These are phyloP conservation scores for Tenthredo livida DNA, from an alignment of 2,888 invertebrate genomes.

Conservation along the genomic window DNA sequence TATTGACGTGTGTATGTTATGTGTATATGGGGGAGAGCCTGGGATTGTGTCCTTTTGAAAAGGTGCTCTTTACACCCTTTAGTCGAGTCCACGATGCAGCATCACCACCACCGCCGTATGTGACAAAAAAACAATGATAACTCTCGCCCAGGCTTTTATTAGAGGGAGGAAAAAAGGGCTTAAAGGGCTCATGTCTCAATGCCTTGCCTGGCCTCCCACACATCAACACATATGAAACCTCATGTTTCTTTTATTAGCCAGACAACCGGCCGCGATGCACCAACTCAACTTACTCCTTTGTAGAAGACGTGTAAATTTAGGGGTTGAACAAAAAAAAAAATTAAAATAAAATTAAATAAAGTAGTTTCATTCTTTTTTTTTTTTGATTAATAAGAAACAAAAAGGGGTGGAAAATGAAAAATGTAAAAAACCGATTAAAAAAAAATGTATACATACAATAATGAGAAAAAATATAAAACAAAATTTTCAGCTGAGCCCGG, in stretches of 20 bases:
- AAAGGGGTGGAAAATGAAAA: not conserved
- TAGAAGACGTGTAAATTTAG: not conserved
- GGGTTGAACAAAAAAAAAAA: not conserved
- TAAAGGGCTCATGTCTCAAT: constrained; percentile 31
- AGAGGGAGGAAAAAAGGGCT: constrained; percentile 2
- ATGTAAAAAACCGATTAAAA: not conserved
- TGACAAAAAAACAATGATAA: constrained; percentile 29
- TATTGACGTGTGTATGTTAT: constrained; percentile 67
- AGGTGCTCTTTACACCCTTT: constrained; percentile 23
- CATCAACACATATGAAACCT: not conserved
- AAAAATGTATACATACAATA: not conserved
- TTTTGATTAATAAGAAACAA: not conserved
- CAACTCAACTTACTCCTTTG: not conserved
- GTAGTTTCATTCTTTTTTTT: not conserved
- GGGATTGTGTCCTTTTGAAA: constrained; percentile 17
- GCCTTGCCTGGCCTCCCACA: not conserved
- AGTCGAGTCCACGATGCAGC: not conserved
- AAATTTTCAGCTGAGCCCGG: not conserved
- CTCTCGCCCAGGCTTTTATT: not conserved
- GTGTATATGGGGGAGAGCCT: not conserved
- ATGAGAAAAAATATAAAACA: not conserved
- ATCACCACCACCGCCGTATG: not conserved
- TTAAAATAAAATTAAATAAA: not conserved
- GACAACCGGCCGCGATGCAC: constrained; percentile 8
- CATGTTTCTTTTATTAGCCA: constrained; percentile 46